Conservation (phyloP, 2,888 invertebrate species). For the Marronus borbonicus region DNA sequence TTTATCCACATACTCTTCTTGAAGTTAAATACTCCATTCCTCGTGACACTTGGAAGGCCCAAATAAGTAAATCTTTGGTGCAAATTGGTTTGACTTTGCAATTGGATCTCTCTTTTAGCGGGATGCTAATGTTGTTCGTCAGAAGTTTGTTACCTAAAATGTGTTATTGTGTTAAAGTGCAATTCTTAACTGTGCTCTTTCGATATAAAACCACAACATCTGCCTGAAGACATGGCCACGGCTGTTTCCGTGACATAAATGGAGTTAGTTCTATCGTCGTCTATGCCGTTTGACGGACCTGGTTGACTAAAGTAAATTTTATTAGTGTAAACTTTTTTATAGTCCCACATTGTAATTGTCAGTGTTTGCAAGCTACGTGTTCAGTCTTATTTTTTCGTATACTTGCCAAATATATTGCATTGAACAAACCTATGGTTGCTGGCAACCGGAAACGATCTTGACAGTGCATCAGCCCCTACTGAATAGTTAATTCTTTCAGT, state of each 20-base stretch:
- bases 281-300: conserved; percentile 58
- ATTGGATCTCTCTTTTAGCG: conserved; percentile 86
- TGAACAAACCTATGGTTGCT: conserved; percentile 73
- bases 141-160: conserved; percentile 66
- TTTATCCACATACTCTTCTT: conserved; percentile 77
- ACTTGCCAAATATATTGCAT: too few species aligned
- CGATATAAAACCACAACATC: conserved; percentile 45
- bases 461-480: conserved; percentile 75
- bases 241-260: conserved; percentile 57
- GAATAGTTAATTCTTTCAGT: conserved; percentile 81
- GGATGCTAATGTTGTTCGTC: conserved; percentile 74
- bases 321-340: too few species aligned
- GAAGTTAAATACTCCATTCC: conserved; percentile 96
- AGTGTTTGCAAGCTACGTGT: too few species aligned
- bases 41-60: conserved; percentile 93
- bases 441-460: conserved; percentile 74
- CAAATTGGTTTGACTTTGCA: conserved; percentile 70
- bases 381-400: too few species aligned
- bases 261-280: conserved; percentile 62
- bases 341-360: too few species aligned
- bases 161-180: neutral
- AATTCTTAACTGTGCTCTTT: neutral
- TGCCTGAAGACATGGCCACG: conserved; percentile 58
- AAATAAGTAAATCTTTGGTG: conserved; percentile 87
- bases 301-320: conserved; percentile 43